Evolutionary conservation across 64 coral and sea anemone genomes (phyloP), one percentile per base, ranked within the genome.

Genomic region (Porites australiensis): DNA sequence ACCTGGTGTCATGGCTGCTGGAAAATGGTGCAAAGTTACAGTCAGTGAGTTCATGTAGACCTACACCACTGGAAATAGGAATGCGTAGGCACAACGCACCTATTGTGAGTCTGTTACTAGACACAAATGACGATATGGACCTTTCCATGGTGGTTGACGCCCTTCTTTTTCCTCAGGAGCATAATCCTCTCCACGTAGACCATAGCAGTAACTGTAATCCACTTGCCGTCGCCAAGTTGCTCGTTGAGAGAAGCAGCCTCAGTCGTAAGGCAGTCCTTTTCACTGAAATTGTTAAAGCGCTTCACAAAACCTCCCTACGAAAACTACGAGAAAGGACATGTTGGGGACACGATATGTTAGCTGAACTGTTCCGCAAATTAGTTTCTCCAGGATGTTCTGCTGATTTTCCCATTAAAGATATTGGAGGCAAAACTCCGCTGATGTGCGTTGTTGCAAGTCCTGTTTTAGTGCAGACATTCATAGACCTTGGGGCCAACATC

Each of bases 1-100:
- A 62, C 37, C 60, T 94, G 2, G 87, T 87, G 4, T 89, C 23
- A 19, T 94, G 92, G 92, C 66, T 94, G 5, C 57, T 94, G 6
- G 57, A 77, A 0, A 89, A 74, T 12, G 74, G 70, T 60, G 57
- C 27, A 1, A 61, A 68, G n/a, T 94, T 89, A 48, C 63, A 82
- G 11, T 16, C 4, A 27, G 14, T 4, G 13, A 50, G 15, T 18
- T 58, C 83, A 5, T 44, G 0, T 18, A 82, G 37, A 3, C 57
- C 37, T 44, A 45, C 79, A 64, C 23, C 79, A 44, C 23, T 73
- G 23, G 57, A 21, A 0, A 46, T 82, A 13, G 79, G 57, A 11
- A 64, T 82, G 16, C 43, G 2, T 15, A 43, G 58, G 44, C 79
- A 82, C 55, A 44, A 82, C 18, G 55, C 21, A 16, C 4, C 79